These are phyloP conservation scores for Myotis vivesi DNA, from an alignment of 2,797 vertebrate genomes.

Conservation along the genomic window DNA sequence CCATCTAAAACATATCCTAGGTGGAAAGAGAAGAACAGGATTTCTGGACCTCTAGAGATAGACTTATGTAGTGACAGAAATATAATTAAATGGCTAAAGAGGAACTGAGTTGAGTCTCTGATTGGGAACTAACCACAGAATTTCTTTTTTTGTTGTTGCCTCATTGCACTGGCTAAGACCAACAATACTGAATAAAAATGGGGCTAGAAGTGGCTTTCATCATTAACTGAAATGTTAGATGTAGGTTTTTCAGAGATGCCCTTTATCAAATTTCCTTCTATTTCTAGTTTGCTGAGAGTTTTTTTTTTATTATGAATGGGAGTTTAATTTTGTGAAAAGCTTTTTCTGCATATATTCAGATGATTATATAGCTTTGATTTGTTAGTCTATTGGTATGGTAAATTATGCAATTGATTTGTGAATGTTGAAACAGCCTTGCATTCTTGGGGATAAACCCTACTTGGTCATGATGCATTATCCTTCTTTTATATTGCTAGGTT, in stretches of 20 bases:
- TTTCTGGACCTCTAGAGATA: background rate
- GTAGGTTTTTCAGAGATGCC: background rate
- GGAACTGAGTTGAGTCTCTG: background rate
- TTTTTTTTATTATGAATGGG: conserved; percentile 26
- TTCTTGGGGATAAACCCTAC: background rate
- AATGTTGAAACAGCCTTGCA: background rate
- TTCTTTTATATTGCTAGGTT: background rate
- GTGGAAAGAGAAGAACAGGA: background rate
- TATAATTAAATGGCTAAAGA: background rate
- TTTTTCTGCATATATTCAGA: conserved; percentile 12
- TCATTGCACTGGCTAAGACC: background rate
- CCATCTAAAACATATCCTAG: background rate
- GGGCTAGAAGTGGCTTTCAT: background rate
- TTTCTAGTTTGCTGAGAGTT: conserved; percentile 18
- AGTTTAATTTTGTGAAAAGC: conserved; percentile 12
- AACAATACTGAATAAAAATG: background rate
- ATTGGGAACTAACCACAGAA: background rate
- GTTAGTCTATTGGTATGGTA: background rate
- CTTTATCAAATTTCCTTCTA: background rate
- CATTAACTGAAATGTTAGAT: background rate
- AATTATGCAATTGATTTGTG: background rate
- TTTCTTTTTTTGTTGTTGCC: background rate
- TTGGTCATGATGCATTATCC: background rate
- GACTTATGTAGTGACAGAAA: background rate
- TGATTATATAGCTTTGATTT: background rate